A percentile compares a stretch with the other conserved stretches of the same genome.
Conservation (phyloP, 2,888 invertebrate species). For the Lithophane socia region DNA sequence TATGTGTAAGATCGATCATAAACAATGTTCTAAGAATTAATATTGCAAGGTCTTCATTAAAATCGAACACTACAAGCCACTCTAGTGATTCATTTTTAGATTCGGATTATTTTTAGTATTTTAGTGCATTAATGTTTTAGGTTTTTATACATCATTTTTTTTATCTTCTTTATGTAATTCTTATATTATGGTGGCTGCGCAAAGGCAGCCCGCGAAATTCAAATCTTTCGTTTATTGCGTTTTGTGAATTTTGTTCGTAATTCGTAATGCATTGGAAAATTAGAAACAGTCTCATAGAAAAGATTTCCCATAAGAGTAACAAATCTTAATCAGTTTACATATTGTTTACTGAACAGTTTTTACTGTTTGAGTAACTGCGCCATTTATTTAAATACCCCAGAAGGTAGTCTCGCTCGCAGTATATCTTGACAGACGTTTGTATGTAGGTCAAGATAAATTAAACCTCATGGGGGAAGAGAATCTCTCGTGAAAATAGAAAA, state of each 20-base stretch:
- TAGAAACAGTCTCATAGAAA: background rate
- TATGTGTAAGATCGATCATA: background rate
- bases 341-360: background rate
- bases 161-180: too few species aligned
- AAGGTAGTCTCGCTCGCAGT: background rate
- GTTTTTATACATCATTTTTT: too few species aligned
- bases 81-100: too few species aligned
- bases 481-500: constrained; percentile 19
- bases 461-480: constrained; percentile 31
- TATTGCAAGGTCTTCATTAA: background rate
- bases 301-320: background rate
- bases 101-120: too few species aligned
- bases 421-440: constrained; percentile 29
- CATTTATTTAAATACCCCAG: constrained; percentile 16
- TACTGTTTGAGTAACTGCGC: background rate
- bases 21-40: background rate
- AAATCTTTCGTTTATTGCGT: too few species aligned
- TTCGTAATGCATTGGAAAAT: background rate
- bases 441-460: constrained; percentile 41
- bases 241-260: too few species aligned
- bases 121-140: too few species aligned
- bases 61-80: too few species aligned
- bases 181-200: too few species aligned
- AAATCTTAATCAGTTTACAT: background rate
- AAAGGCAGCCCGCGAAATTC: too few species aligned